A percentile compares a stretch with the other conserved stretches of the same genome.
Evolutionary conservation across 1,140 invertebrate species (phyloP).

Genomic region (Drepana arcuata): DNA sequence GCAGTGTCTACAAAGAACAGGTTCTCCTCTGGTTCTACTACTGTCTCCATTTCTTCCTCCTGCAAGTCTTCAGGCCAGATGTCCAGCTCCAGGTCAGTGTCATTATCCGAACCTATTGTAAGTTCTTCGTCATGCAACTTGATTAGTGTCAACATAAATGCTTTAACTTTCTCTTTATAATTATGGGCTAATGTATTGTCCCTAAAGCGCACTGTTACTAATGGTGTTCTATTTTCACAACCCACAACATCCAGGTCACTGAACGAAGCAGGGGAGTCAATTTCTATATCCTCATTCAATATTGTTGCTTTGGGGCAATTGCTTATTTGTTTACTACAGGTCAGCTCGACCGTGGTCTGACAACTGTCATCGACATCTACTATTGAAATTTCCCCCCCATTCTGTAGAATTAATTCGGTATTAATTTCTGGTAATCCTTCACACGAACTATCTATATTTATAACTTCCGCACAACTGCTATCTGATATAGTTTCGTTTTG

Average conservation of each 20-base stretch:
- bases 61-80: constrained; percentile 55
- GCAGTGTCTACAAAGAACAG: constrained; percentile 64
- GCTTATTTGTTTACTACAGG: no score
- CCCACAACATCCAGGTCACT: constrained; percentile 40
- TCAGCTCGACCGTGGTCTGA: no score
- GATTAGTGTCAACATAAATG: constrained; percentile 49
- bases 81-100: constrained; percentile 54
- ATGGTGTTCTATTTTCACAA: constrained; percentile 47
- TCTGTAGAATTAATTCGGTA: constrained; percentile 17
- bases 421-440: constrained; percentile 15
- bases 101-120: no score
- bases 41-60: constrained; percentile 15
- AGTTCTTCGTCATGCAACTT: constrained; percentile 26
- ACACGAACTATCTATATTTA: constrained; percentile 19
- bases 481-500: constrained; percentile 6
- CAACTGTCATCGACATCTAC: no score
- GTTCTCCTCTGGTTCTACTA: constrained; percentile 19
- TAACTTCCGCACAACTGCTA: constrained; percentile 17
- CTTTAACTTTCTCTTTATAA: constrained; percentile 50
- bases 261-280: constrained; percentile 42
- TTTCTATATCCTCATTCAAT: constrained; percentile 42
- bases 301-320: constrained; percentile 34
- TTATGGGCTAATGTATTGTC: constrained; percentile 37
- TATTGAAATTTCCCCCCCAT: constrained; percentile 54
- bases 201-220: constrained; percentile 50